These are phyloP conservation scores for Papio anubis DNA, from an alignment of 2,113 vertebrate species.

Conservation along the genomic window DNA sequence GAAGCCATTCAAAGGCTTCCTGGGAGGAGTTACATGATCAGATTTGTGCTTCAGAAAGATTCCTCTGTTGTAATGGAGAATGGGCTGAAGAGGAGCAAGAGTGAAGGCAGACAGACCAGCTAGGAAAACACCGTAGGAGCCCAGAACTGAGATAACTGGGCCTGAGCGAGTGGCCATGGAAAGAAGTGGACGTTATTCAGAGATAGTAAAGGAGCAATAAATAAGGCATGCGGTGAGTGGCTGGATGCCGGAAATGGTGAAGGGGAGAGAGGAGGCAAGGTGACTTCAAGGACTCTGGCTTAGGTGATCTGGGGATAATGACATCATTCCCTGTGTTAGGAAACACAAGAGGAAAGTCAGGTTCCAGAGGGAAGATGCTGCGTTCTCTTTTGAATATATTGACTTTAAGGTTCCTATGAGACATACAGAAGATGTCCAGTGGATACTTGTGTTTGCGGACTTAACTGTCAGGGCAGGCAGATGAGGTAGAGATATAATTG, in stretches of 20 bases:
- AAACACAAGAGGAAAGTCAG: not conserved
- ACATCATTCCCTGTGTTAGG: not conserved
- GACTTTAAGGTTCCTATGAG: not conserved
- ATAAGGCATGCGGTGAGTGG: not conserved
- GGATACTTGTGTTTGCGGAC: not conserved
- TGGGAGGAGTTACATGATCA: not conserved
- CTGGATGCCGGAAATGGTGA: not conserved
- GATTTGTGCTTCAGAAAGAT: not conserved
- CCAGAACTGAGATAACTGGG: not conserved
- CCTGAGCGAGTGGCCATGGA: not conserved
- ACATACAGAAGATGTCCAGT: not conserved
- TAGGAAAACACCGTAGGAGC: not conserved
- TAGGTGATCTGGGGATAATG: not conserved
- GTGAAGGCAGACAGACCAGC: not conserved
- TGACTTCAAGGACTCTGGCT: not conserved
- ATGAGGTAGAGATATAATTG: not conserved
- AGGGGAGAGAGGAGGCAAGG: not conserved
- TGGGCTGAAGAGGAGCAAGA: not conserved
- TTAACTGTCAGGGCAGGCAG: not conserved
- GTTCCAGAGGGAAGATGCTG: not conserved
- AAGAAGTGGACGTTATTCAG: not conserved
- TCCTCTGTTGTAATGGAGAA: not conserved
- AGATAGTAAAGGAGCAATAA: not conserved
- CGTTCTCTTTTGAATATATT: not conserved
- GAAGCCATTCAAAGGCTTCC: not conserved